Base-by-base conservation (phyloP, 2,888 invertebrate genomes). In the Cinara cedri region DNA sequence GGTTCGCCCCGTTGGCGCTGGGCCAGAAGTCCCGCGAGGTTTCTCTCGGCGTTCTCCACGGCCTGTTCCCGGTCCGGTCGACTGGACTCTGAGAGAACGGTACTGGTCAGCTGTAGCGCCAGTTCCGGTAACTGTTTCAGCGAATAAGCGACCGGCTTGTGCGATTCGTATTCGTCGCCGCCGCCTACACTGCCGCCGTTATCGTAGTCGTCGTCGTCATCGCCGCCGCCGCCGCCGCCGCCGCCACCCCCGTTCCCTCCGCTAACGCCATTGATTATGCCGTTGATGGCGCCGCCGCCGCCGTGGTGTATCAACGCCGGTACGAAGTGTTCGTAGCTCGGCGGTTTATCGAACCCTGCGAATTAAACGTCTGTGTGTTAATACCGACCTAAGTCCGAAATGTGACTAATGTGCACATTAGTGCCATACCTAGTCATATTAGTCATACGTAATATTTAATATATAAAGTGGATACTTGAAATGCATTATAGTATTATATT, bases 311-410 rank as follows among this genome's bases (percentile, higher is more conserved):
- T 54, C 4, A 74, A 3, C 16, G 24, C 42, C 1, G 65, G 55
- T 14, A 65, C 42, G 14, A 65, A 66, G 75, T 65, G 75, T 21
- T 65, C 54, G 54, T 65, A 75, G 54, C 65, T 24, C 4, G 34
- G 65, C 19, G 42, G 75, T 24, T 65, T 44, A 8, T n/a, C n/a
- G n/a, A n/a, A n/a, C n/a, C n/a, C n/a, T n/a, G n/a, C n/a, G n/a
- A n/a, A n/a, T n/a, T n/a, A n/a, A n/a, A n/a, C n/a, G n/a, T n/a
- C n/a, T n/a, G n/a, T n/a, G n/a, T n/a, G n/a, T n/a, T n/a, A n/a
- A n/a, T n/a, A n/a, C n/a, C n/a, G n/a, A n/a, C n/a, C n/a, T n/a
- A n/a, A n/a, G n/a, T n/a, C n/a, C n/a, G n/a, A n/a, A n/a, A n/a
- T n/a, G n/a, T n/a, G n/a, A n/a, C n/a, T n/a, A n/a, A n/a, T n/a